Evolutionary conservation across 1,140 invertebrate genomes (phyloP), one percentile per base, ranked within the genome.

Genomic region (Hetaerina americana): DNA sequence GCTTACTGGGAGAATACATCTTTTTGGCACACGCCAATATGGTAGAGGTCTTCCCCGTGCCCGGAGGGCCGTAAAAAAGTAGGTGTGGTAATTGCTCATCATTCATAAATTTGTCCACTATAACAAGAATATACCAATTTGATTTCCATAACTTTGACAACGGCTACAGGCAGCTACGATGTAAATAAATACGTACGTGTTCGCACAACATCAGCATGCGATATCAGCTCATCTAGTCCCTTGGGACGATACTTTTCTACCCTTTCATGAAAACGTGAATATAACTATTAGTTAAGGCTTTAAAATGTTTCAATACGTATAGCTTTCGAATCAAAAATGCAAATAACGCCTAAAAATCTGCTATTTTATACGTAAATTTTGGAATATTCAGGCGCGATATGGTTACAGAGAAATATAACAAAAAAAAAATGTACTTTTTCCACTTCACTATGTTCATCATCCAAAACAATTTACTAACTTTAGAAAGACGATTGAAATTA

Each of bases 11-110:
- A 25, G 90, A 87, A 79, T 98, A 99, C 29, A 99, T 86, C 82
- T 97, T 90, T 78, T 87, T 90, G 0, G 97, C 97, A 83, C 95
- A 96, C 40, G 98, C 97, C 72, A 99, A 82, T 76, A 99, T 99
- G 24, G 97, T 99, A 76, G 93, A 97, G 0, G 97, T 99, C 85
- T 99, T 99, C 25, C 97, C 97, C 68, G 97, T 99, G 69, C 97
- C 98, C 10, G 98, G 97, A 57, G 97, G 98, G 1, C 98, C 98
- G 87, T 99, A 99, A 75, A 99, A 95, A 22, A 99, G 82, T 27
- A 99, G 83, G 86, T 99, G 97, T 2, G 98, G 98, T 49, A 99
- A 80, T 75, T 95, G 89, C 79, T 97, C 90, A 79, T 96, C 92
- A 73, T 89, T 86, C 68, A 99, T 96, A 81, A 98, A 98, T 80